Conservation (phyloP, 2,888 invertebrate species). For the Syritta pipiens region DNA sequence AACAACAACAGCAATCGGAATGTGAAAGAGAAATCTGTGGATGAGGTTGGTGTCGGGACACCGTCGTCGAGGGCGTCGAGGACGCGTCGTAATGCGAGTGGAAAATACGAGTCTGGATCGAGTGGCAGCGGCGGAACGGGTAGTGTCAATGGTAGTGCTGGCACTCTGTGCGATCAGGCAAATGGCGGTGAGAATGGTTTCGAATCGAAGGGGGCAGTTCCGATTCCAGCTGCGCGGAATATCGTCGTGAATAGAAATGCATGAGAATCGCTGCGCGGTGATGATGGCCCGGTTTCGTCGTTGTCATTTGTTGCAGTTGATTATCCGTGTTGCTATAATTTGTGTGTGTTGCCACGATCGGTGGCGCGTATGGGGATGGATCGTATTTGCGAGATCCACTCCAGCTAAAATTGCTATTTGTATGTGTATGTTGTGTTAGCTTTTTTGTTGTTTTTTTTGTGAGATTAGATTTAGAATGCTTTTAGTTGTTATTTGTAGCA, state of each 20-base stretch:
- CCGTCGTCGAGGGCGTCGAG: conserved; percentile 46
- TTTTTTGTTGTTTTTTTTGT: conserved; percentile 21
- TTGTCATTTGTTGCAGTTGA: conserved; percentile 1
- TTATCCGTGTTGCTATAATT: conserved; percentile 23
- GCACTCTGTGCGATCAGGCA: conserved; percentile 47
- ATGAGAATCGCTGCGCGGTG: conserved; percentile 35
- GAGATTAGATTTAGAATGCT: conserved; percentile 4
- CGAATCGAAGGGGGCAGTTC: conserved; percentile 43
- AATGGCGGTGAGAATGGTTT: conserved; percentile 29
- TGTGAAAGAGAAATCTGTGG: conserved; percentile 54
- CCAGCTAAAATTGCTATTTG: not conserved
- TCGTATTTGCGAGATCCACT: conserved; percentile 27
- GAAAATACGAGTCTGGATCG: conserved; percentile 57
- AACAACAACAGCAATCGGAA: conserved; percentile 50
- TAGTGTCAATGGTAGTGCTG: conserved; percentile 61
- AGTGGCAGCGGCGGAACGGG: conserved; percentile 63
- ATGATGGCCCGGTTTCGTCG: not conserved
- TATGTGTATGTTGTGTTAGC: not conserved
- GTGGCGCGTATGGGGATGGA: conserved; percentile 13
- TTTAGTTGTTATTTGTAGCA: conserved; percentile 27
- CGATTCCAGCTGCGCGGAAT: conserved; percentile 64
- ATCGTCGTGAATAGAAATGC: conserved; percentile 62
- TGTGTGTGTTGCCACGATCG: conserved; percentile 22
- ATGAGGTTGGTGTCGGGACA: conserved; percentile 46
- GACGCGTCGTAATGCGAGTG: conserved; percentile 46